A percentile compares a stretch with the other conserved stretches of the same genome.
phyloP scores from a whole-genome alignment of 2,113 vertebrate genomes.

The Nymphicus hollandicus region DNA sequence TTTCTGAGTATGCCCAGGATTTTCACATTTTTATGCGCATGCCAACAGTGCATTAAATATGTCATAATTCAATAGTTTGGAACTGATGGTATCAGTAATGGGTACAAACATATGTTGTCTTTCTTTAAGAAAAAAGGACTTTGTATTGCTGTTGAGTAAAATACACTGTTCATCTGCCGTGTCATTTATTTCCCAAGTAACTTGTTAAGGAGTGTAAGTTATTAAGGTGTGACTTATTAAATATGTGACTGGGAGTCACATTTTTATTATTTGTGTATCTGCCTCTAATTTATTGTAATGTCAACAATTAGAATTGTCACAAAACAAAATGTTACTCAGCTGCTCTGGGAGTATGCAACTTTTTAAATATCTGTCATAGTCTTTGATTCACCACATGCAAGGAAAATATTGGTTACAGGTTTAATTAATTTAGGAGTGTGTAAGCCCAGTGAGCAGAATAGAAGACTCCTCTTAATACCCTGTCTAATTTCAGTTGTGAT shows the following conservation, averaged over 20 bases:
- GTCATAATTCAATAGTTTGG: background rate
- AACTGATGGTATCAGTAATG: background rate
- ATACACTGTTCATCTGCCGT: background rate
- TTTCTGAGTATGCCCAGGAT: background rate
- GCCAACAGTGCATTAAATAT: background rate
- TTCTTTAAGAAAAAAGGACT: background rate
- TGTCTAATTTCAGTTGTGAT: background rate
- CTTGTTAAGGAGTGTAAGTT: background rate
- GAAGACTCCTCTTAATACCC: background rate
- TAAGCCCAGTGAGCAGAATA: background rate
- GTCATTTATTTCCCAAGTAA: background rate
- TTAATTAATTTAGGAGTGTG: background rate
- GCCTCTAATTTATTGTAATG: background rate
- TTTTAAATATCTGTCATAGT: background rate
- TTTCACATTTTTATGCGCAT: background rate
- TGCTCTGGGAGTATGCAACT: background rate
- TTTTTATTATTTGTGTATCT: background rate
- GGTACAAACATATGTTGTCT: accelerated
- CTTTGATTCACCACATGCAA: background rate
- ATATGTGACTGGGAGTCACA: background rate
- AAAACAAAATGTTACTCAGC: background rate
- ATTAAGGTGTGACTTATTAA: background rate
- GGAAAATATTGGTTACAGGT: background rate
- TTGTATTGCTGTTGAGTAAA: background rate
- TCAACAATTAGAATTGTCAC: background rate